phyloP scores from a whole-genome alignment of 2,113 vertebrate genomes.

The Sminthopsis crassicaudata region DNA sequence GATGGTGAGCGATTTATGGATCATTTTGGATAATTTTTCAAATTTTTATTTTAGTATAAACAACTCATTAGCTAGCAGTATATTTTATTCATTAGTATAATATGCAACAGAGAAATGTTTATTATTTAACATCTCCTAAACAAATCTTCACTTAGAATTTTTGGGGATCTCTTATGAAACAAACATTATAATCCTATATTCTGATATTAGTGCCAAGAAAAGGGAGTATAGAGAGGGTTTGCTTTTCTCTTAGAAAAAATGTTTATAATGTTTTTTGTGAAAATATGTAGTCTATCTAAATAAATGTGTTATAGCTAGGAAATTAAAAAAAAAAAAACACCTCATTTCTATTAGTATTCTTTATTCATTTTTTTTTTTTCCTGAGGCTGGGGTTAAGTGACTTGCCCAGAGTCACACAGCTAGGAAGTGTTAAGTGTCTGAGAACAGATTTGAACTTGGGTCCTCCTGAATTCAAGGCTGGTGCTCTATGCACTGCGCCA shows the following conservation, averaged over 20 bases:
- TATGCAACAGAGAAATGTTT: slow-evolving; percentile 27
- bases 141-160: slow-evolving; percentile 6
- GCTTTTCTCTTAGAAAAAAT: background rate
- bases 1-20: background rate
- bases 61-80: slow-evolving; percentile 51
- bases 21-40: slow-evolving; percentile 11
- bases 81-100: slow-evolving; percentile 10
- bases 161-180: background rate
- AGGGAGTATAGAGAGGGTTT: background rate
- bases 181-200: background rate
- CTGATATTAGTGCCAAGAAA: background rate
- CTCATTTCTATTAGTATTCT: slow-evolving; percentile 25
- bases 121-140: slow-evolving; percentile 37
- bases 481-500: too few species aligned
- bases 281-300: slow-evolving; percentile 17
- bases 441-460: too few species aligned
- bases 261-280: background rate
- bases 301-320: slow-evolving; percentile 10
- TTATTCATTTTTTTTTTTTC: too few species aligned
- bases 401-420: too few species aligned
- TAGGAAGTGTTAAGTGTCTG: too few species aligned
- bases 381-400: too few species aligned
- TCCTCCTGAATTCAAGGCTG: too few species aligned
- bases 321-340: background rate
- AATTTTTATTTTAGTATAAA: slow-evolving; percentile 16